Base-by-base conservation (phyloP, 2,113 vertebrate species). In the Sinocyclocheilus anshuiensis region DNA sequence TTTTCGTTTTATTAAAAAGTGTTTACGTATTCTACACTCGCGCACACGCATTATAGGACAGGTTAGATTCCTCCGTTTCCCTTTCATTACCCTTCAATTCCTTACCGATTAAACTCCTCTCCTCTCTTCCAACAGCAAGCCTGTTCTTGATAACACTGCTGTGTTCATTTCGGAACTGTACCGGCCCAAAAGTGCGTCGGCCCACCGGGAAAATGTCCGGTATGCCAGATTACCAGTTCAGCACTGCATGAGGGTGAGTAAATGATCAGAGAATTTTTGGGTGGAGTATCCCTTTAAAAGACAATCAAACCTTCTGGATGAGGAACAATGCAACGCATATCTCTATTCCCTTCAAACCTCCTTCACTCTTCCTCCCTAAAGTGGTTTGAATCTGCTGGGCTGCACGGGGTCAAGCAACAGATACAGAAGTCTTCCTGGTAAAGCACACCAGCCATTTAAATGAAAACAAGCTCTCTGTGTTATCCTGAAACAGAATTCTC, bases 401-500 rank as follows among this genome's bases (percentile, higher is more conserved):
- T 67, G 42, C 59, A 69, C 7, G 26, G 84, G 92, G 91, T 92
- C 91, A 90, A 89, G 45, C 86, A 86, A 91, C 86, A 85, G 86
- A 88, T 81, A 89, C 83, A 86, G 91, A 89, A 81, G 81, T 84
- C 75, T 80, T 87, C 53, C 85, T 83, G 71, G 86, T 87, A 88
- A 18, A 55, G 53, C 16, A 1, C 29, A 33, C 29, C 53, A 18
- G 1, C 53, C 53, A 88, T 90, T 86, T 84, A 86, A 91, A 90
- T 88, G 86, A 90, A 90, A 93, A 91, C 92, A 93, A 89, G 76
- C 84, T 88, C 88, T 33, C 45, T 12, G 45, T 92, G 91, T 92
- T 90, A 91, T 89, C 87, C 86, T 91, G 86, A 87, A 91, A 88
- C 89, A 90, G 91, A 91, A 92, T 91, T 87, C 87, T 71, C 86